Conservation (phyloP, 2,113 vertebrate genomes). For the Equus quagga region DNA sequence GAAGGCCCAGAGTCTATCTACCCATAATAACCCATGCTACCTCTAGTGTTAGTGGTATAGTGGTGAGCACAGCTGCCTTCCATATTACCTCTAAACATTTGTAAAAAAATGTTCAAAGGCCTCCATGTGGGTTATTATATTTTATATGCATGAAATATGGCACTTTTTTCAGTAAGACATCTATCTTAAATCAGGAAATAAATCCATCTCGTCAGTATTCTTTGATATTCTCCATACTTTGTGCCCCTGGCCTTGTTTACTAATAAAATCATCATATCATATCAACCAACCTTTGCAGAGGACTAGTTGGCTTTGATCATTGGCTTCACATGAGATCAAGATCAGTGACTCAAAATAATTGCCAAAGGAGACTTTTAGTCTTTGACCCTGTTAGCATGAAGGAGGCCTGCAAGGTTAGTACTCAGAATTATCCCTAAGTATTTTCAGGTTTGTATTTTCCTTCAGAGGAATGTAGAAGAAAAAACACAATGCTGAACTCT, state of each 20-base stretch:
- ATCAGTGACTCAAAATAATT: neutral
- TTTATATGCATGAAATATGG: neutral
- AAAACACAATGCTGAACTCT: neutral
- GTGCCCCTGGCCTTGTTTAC: no score
- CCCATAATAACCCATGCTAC: neutral
- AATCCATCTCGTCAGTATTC: neutral
- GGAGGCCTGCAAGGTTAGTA: neutral
- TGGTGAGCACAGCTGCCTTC: no score
- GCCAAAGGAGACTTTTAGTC: neutral
- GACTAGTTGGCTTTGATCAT: no score
- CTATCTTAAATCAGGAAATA: neutral
- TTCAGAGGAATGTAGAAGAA: neutral
- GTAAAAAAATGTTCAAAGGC: neutral
- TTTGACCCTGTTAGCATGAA: neutral
- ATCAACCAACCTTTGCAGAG: neutral
- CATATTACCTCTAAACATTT: neutral
- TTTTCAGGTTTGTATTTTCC: neutral
- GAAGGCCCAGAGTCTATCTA: neutral
- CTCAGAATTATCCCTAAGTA: neutral
- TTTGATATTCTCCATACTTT: neutral
- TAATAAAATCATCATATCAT: neutral
- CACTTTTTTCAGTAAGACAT: neutral
- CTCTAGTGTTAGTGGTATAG: no score
- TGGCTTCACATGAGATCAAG: neutral
- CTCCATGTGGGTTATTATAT: neutral